These are phyloP conservation scores for Drosophila seguyi DNA, from an alignment of 1,140 invertebrate genomes.

Conservation along the genomic window DNA sequence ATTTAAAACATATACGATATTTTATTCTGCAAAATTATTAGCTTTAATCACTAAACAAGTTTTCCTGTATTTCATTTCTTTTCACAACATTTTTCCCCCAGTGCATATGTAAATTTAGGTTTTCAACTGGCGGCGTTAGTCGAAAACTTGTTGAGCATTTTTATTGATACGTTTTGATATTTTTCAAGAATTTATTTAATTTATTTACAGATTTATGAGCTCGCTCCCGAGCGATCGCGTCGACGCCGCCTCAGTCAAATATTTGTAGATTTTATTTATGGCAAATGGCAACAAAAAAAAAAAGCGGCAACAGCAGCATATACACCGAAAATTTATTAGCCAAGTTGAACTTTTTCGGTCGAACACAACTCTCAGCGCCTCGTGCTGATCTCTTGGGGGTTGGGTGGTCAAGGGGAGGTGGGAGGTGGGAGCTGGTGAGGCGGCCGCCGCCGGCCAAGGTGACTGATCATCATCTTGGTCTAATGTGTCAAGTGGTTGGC, in stretches of 20 bases:
- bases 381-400: constrained; percentile 32
- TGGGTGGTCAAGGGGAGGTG: not conserved
- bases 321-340: constrained; percentile 74
- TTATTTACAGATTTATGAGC: constrained; percentile 82
- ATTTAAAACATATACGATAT: too few species aligned
- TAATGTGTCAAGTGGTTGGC: constrained; percentile 75
- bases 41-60: not conserved
- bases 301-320: not conserved
- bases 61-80: not conserved
- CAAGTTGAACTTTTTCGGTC: constrained; percentile 63
- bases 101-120: constrained; percentile 22
- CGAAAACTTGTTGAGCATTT: constrained; percentile 81
- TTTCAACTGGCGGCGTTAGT: constrained; percentile 15
- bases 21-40: not conserved
- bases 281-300: constrained; percentile 42
- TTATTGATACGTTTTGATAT: constrained; percentile 82
- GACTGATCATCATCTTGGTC: constrained; percentile 74
- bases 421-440: not conserved
- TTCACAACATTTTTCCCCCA: not conserved
- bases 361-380: constrained; percentile 50
- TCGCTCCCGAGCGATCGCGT: constrained; percentile 41
- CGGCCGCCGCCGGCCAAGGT: constrained; percentile 51
- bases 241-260: constrained; percentile 62
- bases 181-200: constrained; percentile 79
- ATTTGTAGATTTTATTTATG: constrained; percentile 81